A percentile compares a stretch with the other conserved stretches of the same genome.
phyloP scores from a whole-genome alignment of 2,797 vertebrate genomes.

The Netta rufina region DNA sequence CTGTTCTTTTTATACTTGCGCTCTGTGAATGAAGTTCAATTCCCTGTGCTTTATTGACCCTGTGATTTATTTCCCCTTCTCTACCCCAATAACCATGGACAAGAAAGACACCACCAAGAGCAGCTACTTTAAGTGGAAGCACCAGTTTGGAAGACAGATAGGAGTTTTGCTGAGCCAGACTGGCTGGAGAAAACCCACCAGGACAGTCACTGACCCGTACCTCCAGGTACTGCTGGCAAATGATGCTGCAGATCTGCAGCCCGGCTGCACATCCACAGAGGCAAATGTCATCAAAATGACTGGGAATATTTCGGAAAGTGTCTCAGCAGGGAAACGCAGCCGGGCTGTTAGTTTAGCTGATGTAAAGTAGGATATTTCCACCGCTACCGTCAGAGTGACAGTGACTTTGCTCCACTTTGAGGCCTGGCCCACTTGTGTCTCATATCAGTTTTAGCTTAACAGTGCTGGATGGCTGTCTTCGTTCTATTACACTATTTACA shows the following conservation, averaged over 20 bases:
- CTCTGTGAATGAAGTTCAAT: neutral
- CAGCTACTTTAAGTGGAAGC: neutral
- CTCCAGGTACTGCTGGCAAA: neutral
- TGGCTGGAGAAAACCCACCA: neutral
- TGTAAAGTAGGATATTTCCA: neutral
- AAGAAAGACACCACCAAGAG: neutral
- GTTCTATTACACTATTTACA: neutral
- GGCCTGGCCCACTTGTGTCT: neutral
- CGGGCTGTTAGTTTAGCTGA: neutral
- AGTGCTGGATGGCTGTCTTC: neutral
- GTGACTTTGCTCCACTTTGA: neutral
- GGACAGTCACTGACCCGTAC: neutral
- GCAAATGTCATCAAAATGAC: neutral
- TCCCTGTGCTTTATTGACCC: neutral
- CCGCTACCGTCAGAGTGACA: rapidly evolving
- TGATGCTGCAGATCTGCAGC: neutral
- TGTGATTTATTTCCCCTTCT: neutral
- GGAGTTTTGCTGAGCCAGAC: neutral
- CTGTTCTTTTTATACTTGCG: neutral
- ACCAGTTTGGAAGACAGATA: neutral
- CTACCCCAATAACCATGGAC: neutral
- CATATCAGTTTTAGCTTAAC: neutral
- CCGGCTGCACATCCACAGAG: neutral
- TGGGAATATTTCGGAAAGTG: neutral
- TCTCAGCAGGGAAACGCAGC: neutral